Evolutionary conservation across 2,797 vertebrate genomes (phyloP), one percentile per base, ranked within the genome.

Genomic region (Benthosema pterotum): DNA sequence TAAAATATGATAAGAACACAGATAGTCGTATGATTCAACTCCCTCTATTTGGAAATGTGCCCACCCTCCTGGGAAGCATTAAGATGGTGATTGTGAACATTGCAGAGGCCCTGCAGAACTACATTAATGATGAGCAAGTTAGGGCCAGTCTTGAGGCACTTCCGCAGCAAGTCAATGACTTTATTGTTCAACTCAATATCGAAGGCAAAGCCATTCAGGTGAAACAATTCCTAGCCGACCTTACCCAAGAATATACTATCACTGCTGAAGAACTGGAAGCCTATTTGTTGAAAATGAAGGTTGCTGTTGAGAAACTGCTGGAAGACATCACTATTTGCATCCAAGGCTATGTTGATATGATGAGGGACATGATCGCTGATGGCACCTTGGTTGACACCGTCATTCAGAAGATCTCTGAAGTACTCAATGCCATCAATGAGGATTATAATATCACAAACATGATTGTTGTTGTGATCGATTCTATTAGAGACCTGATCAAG

Each of bases 1-100:
- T 98, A 16, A 97, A 95, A 69, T 99, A 99, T 65, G 96, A 99
- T 86, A 99, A 98, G 89, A 98, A 90, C 71, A 89, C 90, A 72
- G 84, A 97, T 4, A 83, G 90, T 55, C 97, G 94, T 22, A 43
- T 91, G 3, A 93, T 99, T 77, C 85, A 88, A 48, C 60, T 99
- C 17, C 96, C 96, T 11, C 85, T 97, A 32, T 67, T 95, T 59
- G 86, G 94, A 83, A 79, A 67, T 66, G 65, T 98, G 0, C 92
- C 94, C 45, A 65, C 75, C 48, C 78, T 94, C 75, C 83, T 96
- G 76, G 94, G 97, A 77, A 86, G 71, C 67, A 74, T 95, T 54
- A 95, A 91, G 83, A 56, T 32, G 11, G 16, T 75, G 16, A 16
- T 94, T 69, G 76, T 97, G 46, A 69, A 64, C 18, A 52, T 79